Percentiles rank a stretch among this genome's conserved stretches.
Conservation (phyloP, 2,888 invertebrate genomes). For the Brenthis daphne region DNA sequence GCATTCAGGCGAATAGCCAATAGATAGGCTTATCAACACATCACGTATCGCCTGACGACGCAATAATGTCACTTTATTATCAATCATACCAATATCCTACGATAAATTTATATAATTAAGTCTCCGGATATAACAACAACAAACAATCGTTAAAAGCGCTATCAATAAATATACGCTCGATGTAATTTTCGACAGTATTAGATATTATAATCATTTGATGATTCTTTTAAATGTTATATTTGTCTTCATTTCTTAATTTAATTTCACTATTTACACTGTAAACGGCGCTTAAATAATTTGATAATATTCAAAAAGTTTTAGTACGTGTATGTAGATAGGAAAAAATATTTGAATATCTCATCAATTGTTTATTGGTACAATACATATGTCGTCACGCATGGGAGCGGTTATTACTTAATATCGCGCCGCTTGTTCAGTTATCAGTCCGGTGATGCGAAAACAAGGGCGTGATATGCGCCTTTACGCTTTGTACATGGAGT, state of each 20-base stretch:
- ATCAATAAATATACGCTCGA: slow-evolving; percentile 4
- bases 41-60: slow-evolving; percentile 46
- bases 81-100: slow-evolving; percentile 50
- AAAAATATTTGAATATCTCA: slow-evolving; percentile 33
- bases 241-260: no score
- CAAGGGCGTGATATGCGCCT: slow-evolving; percentile 68
- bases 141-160: neutral
- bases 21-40: slow-evolving; percentile 64
- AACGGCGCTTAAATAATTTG: neutral
- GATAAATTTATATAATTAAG: slow-evolving; percentile 45
- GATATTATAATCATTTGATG: no score
- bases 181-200: no score
- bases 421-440: slow-evolving; percentile 66
- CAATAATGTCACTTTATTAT: slow-evolving; percentile 52
- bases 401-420: slow-evolving; percentile 77
- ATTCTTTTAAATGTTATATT: no score
- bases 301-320: neutral
- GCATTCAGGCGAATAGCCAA: slow-evolving; percentile 64
- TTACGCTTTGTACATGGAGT: slow-evolving; percentile 55
- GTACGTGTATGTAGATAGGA: neutral
- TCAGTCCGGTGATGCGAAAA: slow-evolving; percentile 71
- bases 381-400: slow-evolving; percentile 63
- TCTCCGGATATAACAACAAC: slow-evolving; percentile 7
- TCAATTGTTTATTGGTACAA: slow-evolving; percentile 68
- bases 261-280: no score